phyloP scores from a whole-genome alignment of 2,797 vertebrate genomes.

The Amniataba percoides region DNA sequence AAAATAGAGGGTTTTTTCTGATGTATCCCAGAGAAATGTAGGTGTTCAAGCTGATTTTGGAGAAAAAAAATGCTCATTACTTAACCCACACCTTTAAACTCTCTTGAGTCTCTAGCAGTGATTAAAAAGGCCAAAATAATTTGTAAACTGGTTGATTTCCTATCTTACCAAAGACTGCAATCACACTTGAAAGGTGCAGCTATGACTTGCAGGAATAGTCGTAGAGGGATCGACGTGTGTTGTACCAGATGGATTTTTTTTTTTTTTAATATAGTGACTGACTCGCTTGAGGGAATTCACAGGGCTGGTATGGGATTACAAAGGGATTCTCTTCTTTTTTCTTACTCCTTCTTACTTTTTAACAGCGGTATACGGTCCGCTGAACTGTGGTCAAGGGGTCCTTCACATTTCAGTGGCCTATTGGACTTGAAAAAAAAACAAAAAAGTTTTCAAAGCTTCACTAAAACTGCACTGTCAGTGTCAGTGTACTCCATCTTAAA shows the following conservation, averaged over 20 bases:
- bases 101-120: background rate
- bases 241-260: background rate
- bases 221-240: background rate
- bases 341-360: background rate
- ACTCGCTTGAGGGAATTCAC: background rate
- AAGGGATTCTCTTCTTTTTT: background rate
- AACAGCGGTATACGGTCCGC: background rate
- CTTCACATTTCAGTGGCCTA: conserved; percentile 5
- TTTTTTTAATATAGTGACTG: background rate
- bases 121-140: background rate
- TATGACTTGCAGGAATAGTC: conserved; percentile 1
- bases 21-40: background rate
- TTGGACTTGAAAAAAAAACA: background rate
- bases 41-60: background rate
- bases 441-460: conserved; percentile 20
- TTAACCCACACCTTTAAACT: background rate
- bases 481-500: conserved; percentile 15
- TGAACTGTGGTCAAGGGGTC: background rate
- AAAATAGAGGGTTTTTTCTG: background rate
- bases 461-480: conserved; percentile 27
- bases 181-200: background rate
- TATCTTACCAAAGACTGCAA: background rate
- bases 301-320: background rate
- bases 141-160: background rate
- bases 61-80: background rate